phyloP scores from a whole-genome alignment of 2,797 vertebrate species.

The Salarias fasciatus region DNA sequence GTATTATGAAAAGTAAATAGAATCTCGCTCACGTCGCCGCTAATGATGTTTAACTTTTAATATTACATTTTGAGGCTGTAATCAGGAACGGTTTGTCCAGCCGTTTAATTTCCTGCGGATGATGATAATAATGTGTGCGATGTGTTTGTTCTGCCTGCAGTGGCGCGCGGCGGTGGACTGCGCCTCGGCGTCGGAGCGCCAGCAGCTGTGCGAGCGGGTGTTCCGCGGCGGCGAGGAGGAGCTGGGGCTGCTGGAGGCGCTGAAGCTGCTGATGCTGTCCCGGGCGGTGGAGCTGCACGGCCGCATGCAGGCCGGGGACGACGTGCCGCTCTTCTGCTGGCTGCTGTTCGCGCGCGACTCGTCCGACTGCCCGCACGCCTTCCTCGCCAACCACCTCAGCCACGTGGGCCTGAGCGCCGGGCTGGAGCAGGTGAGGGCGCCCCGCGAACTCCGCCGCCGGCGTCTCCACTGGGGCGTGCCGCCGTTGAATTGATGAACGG shows the following conservation, averaged over 20 bases:
- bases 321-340: conserved; percentile 95
- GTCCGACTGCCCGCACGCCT: conserved; percentile 87
- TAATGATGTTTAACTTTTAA: too few species aligned
- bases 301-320: conserved; percentile 82
- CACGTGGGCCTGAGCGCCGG: conserved; percentile 93
- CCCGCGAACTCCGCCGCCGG: too few species aligned
- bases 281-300: conserved; percentile 88
- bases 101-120: too few species aligned
- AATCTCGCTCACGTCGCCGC: too few species aligned
- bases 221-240: conserved; percentile 93
- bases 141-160: conserved; percentile 59
- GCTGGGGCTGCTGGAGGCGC: conserved; percentile 91
- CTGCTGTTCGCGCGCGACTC: conserved; percentile 95
- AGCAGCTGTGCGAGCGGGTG: conserved; percentile 85
- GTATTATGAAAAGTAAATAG: too few species aligned
- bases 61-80: too few species aligned
- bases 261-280: conserved; percentile 95
- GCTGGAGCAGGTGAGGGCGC: conserved; percentile 90
- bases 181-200: conserved; percentile 77
- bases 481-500: too few species aligned
- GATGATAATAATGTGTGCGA: too few species aligned
- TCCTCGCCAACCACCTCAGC: conserved; percentile 94
- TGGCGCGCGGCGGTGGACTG: conserved; percentile 87
- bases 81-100: too few species aligned
- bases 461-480: neutral